These are phyloP conservation scores for Peromyscus nudipes DNA, from an alignment of 2,797 vertebrate genomes.

Conservation along the genomic window DNA sequence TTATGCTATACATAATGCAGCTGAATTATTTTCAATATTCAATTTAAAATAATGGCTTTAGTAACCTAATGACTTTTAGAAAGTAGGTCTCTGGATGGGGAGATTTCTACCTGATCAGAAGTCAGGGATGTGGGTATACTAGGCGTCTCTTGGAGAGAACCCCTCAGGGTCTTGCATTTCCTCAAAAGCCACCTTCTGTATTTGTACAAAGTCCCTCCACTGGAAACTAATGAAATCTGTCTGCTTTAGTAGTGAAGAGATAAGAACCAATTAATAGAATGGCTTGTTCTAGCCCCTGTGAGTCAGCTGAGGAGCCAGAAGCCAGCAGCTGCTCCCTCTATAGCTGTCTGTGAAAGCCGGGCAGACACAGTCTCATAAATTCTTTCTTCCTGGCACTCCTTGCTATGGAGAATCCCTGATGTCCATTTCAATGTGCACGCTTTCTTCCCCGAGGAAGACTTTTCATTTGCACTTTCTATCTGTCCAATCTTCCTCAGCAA, in stretches of 20 bases:
- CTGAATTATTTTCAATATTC: conserved; percentile 75
- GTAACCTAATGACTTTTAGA: conserved; percentile 66
- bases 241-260: conserved; percentile 30
- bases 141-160: background rate
- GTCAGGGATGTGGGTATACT: background rate
- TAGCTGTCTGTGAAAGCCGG: background rate
- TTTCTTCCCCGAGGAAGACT: background rate
- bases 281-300: conserved; percentile 19
- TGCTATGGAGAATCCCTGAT: background rate
- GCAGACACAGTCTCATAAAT: background rate
- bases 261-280: conserved; percentile 50
- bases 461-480: background rate
- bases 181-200: conserved; percentile 13
- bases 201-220: background rate
- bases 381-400: background rate
- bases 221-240: conserved; percentile 60
- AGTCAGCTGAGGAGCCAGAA: conserved; percentile 18
- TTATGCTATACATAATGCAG: conserved; percentile 71
- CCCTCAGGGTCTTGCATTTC: background rate
- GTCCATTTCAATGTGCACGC: background rate
- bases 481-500: background rate
- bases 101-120: conserved; percentile 56
- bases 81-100: conserved; percentile 45
- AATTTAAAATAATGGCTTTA: conserved; percentile 72
- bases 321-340: no score